Conservation (phyloP, 2,888 invertebrate genomes). For the Scaptomyza flava region DNA sequence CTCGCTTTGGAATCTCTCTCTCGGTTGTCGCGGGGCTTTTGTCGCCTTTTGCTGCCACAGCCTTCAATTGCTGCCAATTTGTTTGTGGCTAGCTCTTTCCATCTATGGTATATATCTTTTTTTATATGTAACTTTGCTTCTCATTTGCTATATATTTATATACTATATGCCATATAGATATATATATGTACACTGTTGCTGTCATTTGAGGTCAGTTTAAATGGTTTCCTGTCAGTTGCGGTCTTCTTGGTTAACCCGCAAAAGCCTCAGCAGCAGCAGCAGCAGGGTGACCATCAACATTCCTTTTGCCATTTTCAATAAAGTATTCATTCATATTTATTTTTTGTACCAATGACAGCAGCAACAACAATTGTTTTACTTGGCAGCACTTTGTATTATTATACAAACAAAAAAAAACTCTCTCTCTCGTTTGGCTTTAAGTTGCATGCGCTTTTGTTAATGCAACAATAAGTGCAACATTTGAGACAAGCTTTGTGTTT, state of each 20-base stretch:
- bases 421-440: constrained; percentile 11
- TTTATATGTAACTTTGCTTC: constrained; percentile 31
- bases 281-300: constrained; percentile 33
- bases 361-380: constrained; percentile 24
- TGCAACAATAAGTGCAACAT: constrained; percentile 55
- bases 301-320: constrained; percentile 61
- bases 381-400: neutral
- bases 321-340: constrained; percentile 70
- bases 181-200: constrained; percentile 53
- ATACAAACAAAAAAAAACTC: neutral
- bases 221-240: constrained; percentile 80
- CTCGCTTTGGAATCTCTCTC: constrained; percentile 8
- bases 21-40: constrained; percentile 50
- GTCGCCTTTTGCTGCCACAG: constrained; percentile 67
- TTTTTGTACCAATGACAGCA: constrained; percentile 26
- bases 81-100: constrained; percentile 72
- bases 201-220: constrained; percentile 81
- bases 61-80: constrained; percentile 77
- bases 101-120: constrained; percentile 54
- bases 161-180: constrained; percentile 28
- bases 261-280: constrained; percentile 22
- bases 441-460: constrained; percentile 37
- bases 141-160: constrained; percentile 22
- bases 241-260: constrained; percentile 70
- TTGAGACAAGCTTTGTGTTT: constrained; percentile 32